Evolutionary conservation across 2,113 vertebrate genomes (phyloP).

Genomic region (Gadus macrocephalus): DNA sequence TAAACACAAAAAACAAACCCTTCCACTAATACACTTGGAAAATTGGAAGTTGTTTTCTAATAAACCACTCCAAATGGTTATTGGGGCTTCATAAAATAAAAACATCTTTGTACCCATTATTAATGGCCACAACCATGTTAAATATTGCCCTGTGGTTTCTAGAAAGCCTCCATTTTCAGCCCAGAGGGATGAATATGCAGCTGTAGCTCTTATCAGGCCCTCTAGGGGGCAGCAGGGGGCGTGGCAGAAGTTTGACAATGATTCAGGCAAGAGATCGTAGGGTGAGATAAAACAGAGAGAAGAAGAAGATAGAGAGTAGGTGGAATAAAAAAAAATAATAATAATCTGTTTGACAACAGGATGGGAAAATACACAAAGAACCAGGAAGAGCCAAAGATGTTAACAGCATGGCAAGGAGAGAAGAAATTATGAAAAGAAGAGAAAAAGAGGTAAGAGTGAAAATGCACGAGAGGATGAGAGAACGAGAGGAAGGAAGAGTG

Average conservation of each 20-base stretch:
- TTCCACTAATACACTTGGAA: slow-evolving; percentile 27
- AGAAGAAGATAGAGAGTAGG: no score
- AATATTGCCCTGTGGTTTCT: slow-evolving; percentile 22
- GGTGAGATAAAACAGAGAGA: background rate
- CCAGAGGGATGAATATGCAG: slow-evolving; percentile 8
- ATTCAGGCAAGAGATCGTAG: slow-evolving; percentile 24
- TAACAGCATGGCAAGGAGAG: slow-evolving; percentile 9
- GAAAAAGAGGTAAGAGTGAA: slow-evolving; percentile 9
- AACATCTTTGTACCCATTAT: background rate
- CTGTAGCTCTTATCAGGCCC: background rate
- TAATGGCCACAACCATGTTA: background rate
- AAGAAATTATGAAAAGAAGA: background rate
- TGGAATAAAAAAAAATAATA: no score
- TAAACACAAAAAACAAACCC: slow-evolving; percentile 29
- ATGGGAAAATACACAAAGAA: no score
- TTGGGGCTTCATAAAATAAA: slow-evolving; percentile 21
- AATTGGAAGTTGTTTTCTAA: background rate
- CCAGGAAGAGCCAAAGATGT: background rate
- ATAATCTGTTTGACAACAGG: no score
- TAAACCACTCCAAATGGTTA: slow-evolving; percentile 27
- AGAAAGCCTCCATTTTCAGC: slow-evolving; percentile 11
- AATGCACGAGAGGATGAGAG: slow-evolving; percentile 18
- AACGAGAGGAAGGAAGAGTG: slow-evolving; percentile 54
- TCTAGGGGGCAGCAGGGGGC: slow-evolving; percentile 15
- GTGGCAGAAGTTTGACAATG: slow-evolving; percentile 30